phyloP scores from a whole-genome alignment of 2,113 vertebrate species.

The Oreochromis spilurus region DNA sequence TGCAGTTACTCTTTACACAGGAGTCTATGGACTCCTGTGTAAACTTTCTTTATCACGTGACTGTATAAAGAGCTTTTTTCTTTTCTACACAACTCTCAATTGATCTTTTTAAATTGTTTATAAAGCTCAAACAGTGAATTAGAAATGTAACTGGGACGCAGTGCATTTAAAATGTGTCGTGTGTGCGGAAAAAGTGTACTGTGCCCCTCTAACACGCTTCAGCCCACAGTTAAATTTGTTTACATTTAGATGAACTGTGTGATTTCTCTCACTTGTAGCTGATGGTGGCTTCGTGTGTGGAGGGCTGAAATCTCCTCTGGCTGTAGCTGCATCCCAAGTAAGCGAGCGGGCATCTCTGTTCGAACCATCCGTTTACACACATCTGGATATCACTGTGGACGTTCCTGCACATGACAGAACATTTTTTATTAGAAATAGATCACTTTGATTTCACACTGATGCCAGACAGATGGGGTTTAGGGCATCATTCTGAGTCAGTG shows the following conservation, averaged over 20 bases:
- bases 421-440: not conserved
- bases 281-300: constrained; percentile 77
- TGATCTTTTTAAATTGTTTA: not conserved
- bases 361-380: constrained; percentile 87
- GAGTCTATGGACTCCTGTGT: not conserved
- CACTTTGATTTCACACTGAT: not conserved
- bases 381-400: constrained; percentile 91
- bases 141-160: not conserved
- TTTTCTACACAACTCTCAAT: not conserved
- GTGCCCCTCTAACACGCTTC: not conserved
- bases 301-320: constrained; percentile 82
- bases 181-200: not conserved
- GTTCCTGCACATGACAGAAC: constrained; percentile 63
- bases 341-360: constrained; percentile 89
- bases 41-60: not conserved
- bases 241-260: not conserved
- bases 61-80: not conserved
- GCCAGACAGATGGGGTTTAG: not conserved
- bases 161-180: not conserved
- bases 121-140: not conserved
- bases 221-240: not conserved
- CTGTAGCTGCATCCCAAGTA: constrained; percentile 92
- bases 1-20: not conserved
- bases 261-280: constrained; percentile 72
- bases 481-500: not conserved